Evolutionary conservation across 2,113 vertebrate genomes (phyloP), one percentile per base, ranked within the genome.

Genomic region (Sarotherodon lohbergeri): DNA sequence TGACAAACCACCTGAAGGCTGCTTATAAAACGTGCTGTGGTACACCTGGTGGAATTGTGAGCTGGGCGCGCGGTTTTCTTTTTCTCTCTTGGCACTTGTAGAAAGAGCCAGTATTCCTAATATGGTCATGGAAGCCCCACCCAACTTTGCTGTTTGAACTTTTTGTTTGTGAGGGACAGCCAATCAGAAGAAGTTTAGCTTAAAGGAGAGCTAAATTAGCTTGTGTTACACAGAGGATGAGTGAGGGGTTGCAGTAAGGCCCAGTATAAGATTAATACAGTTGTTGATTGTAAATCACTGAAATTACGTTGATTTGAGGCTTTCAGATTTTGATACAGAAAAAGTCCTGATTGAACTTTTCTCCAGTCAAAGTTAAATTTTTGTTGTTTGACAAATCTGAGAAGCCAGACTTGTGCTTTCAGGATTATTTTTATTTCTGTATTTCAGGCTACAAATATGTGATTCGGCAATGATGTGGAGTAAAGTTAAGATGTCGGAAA

Each of bases 31-130:
- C 57, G 27, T 61, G 57, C 57, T 61, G 34, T 24, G 3, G 10
- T 22, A 3, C 52, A 55, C 10, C 54, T 11, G 9, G 1, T 43
- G 19, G 19, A 29, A 68, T 66, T 4, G 0, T 12, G 32, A 68
- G 34, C 61, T 66, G 57, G 57, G 34, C 4, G 0, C 1, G 2
- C 9, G 4, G n/a, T 14, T 68, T 19, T 41, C 39, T 24, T 16
- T 22, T 0, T 11, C 13, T 24, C n/a, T 24, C 0, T 24, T 71
- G n/a, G 13, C 4, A 0, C 22, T 27, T 71, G 4, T 14, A 46
- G 46, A 46, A 71, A 73, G n/a, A 43, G 39, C 39, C 6, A 32
- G 14, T 59, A 59, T 59, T 29, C 56, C 68, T 73, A 1, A 46
- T 73, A 73, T 17, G 68, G 39, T 46, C 22, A 16, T 6, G 22